phyloP scores from a whole-genome alignment of 2,888 invertebrate species.

The Melinaea menophilus region DNA sequence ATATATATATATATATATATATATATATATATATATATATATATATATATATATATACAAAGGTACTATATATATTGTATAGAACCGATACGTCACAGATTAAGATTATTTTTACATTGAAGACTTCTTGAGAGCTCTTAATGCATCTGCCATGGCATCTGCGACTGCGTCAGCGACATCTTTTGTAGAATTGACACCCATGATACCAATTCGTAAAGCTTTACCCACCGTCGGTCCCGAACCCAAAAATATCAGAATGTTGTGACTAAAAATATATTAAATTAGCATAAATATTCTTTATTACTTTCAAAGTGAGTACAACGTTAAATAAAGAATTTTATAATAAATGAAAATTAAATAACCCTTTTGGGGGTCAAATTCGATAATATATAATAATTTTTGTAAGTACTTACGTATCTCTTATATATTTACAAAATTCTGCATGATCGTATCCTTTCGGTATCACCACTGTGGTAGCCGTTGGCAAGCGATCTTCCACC shows the following conservation, averaged over 20 bases:
- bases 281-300: too few relatives aligned
- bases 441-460: conserved; percentile 58
- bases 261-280: conserved; percentile 46
- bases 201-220: conserved; percentile 91
- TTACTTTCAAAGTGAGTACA: too few relatives aligned
- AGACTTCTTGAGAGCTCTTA: conserved; percentile 47
- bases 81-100: too few relatives aligned
- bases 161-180: conserved; percentile 52
- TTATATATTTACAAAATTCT: conserved; percentile 53
- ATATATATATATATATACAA: too few relatives aligned
- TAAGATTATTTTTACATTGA: too few relatives aligned
- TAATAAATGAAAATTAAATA: too few relatives aligned
- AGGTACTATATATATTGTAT: too few relatives aligned
- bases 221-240: conserved; percentile 89
- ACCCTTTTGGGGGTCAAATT: too few relatives aligned
- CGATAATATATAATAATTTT: too few relatives aligned
- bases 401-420: conserved; percentile 51
- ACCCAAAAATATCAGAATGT: conserved; percentile 88
- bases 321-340: too few relatives aligned
- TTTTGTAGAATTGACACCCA: conserved; percentile 80
- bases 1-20: too few relatives aligned
- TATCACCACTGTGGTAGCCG: conserved; percentile 60
- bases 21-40: too few relatives aligned
- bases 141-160: conserved; percentile 54
- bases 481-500: conserved; percentile 70